Percentiles rank a stretch among this genome's conserved stretches.
phyloP scores from a whole-genome alignment of 2,113 vertebrate species.

The Prietella phreatophila region DNA sequence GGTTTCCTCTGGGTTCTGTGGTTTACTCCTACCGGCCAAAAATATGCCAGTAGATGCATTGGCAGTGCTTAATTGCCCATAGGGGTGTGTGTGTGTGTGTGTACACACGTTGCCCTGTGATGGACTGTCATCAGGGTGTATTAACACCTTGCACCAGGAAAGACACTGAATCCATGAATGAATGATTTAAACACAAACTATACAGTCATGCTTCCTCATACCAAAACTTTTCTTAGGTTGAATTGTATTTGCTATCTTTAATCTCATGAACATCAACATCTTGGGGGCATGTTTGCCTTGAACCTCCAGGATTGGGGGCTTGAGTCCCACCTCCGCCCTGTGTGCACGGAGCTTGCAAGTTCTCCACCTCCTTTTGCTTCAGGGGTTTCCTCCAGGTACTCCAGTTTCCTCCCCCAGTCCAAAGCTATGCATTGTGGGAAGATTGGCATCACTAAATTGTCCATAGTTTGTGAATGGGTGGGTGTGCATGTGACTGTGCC shows the following conservation, averaged over 20 bases:
- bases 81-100: not conserved
- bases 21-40: not conserved
- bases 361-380: too few relatives aligned
- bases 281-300: too few relatives aligned
- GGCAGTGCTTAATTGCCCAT: not conserved
- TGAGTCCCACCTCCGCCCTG: too few relatives aligned
- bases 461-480: too few relatives aligned
- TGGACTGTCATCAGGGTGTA: not conserved
- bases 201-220: not conserved
- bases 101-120: not conserved
- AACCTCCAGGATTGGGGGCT: too few relatives aligned
- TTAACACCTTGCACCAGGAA: not conserved
- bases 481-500: too few relatives aligned
- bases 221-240: not conserved
- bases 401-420: too few relatives aligned
- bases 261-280: not conserved
- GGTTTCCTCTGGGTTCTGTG: not conserved
- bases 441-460: too few relatives aligned
- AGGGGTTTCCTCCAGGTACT: too few relatives aligned
- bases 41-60: not conserved
- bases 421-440: too few relatives aligned
- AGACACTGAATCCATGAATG: not conserved
- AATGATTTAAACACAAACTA: not conserved
- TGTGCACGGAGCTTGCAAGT: too few relatives aligned
- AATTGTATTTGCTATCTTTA: not conserved